Base-by-base conservation (phyloP, 2,888 invertebrate species). In the Gryllus longicercus region DNA sequence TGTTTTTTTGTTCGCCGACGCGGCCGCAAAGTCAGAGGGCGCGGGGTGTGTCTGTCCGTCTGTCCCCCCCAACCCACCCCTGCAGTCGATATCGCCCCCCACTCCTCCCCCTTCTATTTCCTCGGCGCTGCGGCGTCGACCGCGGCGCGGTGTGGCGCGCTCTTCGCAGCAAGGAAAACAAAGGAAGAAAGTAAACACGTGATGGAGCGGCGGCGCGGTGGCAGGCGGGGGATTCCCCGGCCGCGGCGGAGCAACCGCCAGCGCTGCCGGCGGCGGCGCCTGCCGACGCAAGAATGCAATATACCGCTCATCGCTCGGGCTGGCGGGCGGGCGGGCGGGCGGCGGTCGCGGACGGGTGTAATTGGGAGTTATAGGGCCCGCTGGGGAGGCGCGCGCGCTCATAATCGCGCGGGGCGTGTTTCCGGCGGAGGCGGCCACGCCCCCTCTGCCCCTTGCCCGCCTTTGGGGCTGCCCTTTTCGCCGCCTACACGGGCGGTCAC, bases 171-270 rank as follows among this genome's bases (percentile, higher is more conserved):
- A 63, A 63, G 63, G 12, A 63, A 63, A 63, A 63, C 63, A 63
- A n/a, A 63, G n/a, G 63, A 63, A 63, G 63, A 63, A 63, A 63
- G 63, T 63, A 63, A 63, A 63, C 63, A 63, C 63, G 63, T 63
- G 63, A 63, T n/a, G 16, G 63, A 38, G 38, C 38, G 38, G 38
- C 38, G 38, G 8, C 4, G 38, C 38, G 5, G 38, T 5, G 16
- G 63, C 16, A 18, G 63, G 14, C 63, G 63, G 14, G 16, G 16
- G 63, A 18, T 63, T 14, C 63, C 63, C 16, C 63, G 14, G n/a
- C n/a, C 16, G 63, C 63, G 16, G 63, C n/a, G n/a, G 63, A 14
- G 14, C 63, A n/a, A 14, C 63, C 63, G 63, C 63, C 63, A 4
- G 1, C 63, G 10, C 4, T 8, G 8, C 8, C 38, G 5, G 11